Evolutionary conservation across 2,113 vertebrate genomes (phyloP).

Genomic region (Geococcyx californianus): DNA sequence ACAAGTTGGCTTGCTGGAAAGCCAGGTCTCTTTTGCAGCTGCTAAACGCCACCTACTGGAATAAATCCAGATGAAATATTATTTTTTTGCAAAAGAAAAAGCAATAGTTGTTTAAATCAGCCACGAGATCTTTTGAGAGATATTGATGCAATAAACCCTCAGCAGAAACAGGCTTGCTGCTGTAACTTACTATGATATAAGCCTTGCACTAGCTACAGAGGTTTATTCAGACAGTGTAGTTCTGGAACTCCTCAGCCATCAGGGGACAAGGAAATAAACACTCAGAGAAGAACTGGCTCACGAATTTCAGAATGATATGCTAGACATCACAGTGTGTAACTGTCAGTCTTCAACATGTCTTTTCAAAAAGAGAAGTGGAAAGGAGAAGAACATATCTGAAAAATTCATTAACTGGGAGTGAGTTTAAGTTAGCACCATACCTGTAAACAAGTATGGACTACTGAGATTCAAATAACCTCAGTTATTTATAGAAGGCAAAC

Average conservation of each 20-base stretch:
- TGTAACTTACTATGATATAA: background rate
- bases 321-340: background rate
- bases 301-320: background rate
- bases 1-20: background rate
- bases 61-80: background rate
- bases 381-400: background rate
- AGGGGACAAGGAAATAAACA: background rate
- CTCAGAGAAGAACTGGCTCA: background rate
- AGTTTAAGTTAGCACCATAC: background rate
- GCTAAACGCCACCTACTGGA: conserved; percentile 52
- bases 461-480: background rate
- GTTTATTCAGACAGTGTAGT: background rate
- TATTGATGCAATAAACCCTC: background rate
- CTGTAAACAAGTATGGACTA: background rate
- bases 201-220: background rate
- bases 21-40: background rate
- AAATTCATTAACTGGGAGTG: background rate
- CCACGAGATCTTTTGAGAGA: background rate
- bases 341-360: background rate
- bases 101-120: rapidly evolving
- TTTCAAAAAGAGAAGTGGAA: background rate
- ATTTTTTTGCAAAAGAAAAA: background rate
- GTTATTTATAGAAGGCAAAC: background rate
- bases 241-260: background rate
- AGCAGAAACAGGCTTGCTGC: background rate